These are phyloP conservation scores for Bradypodion pumilum DNA, from an alignment of 2,797 vertebrate species.

Conservation along the genomic window DNA sequence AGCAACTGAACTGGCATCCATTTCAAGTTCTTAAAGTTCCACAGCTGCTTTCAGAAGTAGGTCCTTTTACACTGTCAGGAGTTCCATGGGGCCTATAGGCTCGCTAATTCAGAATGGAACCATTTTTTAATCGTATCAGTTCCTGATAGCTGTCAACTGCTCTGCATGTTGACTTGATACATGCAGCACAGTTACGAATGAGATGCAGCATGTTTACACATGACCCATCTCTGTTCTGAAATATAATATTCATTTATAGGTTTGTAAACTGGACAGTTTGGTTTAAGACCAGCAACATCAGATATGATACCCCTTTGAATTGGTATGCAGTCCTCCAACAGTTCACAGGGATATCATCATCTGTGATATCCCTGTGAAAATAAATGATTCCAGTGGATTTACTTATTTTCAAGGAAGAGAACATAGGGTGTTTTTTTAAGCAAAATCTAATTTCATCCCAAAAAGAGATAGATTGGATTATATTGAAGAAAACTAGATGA, in stretches of 20 bases:
- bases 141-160: neutral
- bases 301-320: neutral
- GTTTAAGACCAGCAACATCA: neutral
- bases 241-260: neutral
- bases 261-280: neutral
- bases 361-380: too few species aligned
- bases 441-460: neutral
- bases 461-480: neutral
- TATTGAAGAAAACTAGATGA: neutral
- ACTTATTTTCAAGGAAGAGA: neutral
- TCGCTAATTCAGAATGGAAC: neutral
- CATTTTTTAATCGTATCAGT: neutral
- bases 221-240: neutral
- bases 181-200: neutral
- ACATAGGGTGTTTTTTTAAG: neutral
- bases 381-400: neutral
- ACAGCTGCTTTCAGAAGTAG: too few species aligned
- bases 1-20: neutral
- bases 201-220: neutral
- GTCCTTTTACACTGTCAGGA: neutral
- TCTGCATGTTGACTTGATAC: neutral
- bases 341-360: too few species aligned
- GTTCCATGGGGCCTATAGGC: neutral
- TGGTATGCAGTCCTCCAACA: neutral
- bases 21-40: neutral